A percentile compares a stretch with the other conserved stretches of the same genome.
These are phyloP conservation scores for Norana najaformis DNA, from an alignment of 2,888 invertebrate genomes.

Conservation along the genomic window DNA sequence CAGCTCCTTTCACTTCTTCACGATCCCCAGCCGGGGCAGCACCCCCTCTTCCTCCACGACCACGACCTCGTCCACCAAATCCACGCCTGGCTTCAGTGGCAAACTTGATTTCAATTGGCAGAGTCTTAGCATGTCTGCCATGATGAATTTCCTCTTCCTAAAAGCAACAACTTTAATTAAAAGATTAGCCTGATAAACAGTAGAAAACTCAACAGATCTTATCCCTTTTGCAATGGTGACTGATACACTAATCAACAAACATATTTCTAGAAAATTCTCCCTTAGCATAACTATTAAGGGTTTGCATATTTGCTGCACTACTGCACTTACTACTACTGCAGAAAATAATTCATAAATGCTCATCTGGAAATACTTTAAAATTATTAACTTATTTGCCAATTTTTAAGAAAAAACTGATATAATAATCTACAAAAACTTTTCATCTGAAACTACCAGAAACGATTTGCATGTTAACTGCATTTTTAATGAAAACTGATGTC, in stretches of 20 bases:
- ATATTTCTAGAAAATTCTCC: neutral
- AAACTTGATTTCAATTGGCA: conserved; percentile 31
- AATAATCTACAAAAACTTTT: neutral
- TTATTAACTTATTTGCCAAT: neutral
- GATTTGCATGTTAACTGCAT: neutral
- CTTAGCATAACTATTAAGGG: neutral
- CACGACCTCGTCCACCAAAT: conserved; percentile 27
- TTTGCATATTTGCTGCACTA: neutral
- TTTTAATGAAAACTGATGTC: neutral
- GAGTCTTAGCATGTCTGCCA: conserved; percentile 24
- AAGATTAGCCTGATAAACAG: neutral
- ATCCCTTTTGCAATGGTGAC: neutral
- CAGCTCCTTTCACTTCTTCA: neutral
- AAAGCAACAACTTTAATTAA: neutral
- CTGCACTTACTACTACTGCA: too few relatives aligned
- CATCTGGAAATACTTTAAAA: too few relatives aligned
- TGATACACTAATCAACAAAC: neutral
- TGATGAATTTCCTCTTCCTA: conserved; percentile 27
- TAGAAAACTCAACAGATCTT: neutral
- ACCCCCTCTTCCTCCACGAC: conserved; percentile 22
- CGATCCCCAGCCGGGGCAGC: neutral
- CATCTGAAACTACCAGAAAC: neutral
- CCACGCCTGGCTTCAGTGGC: conserved; percentile 20
- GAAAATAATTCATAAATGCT: too few relatives aligned
- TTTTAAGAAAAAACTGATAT: too few relatives aligned